Evolutionary conservation across 2,888 invertebrate genomes (phyloP), one percentile per base, ranked within the genome.

Genomic region (Isotomurus palustris): DNA sequence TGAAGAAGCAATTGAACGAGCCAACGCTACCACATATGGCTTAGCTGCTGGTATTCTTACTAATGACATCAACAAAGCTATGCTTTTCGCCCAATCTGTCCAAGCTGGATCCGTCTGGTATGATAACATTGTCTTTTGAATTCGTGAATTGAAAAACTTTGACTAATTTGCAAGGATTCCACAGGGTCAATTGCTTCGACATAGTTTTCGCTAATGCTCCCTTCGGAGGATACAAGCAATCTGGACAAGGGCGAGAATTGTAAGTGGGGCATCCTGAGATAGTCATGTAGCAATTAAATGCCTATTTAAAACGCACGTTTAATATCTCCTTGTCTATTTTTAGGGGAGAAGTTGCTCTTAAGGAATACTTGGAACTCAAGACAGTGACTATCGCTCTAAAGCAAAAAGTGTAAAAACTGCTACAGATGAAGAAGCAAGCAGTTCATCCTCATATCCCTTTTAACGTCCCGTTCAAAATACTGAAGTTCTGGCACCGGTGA

Each of bases 191-290:
- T 75, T 84, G 84, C 49, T 88, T 86, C 71, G 83, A 86, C 71
- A 81, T 82, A 49, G 79, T 85, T 2, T 75, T 80, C 12, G 78
- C 85, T 1, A 90, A 91, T 74, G 85, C 87, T 40, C 91, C 92
- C 14, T 92, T 92, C 74, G 92, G 92, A 53, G 92, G 92, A 40
- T 92, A 83, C 76, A 91, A 90, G 74, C 83, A 85, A 72, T 91
- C 91, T 27, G 92, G 92, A 50, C 82, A 87, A 70, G 92, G 91
- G 28, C 83, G 91, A 61, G 92, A 92, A 71, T 66, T 74, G 76
- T 77, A 74, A 73, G 75, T 72, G 51, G 29, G 40, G 25, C 17
- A 6, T 40, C 40, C 19, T 40, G 6, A 17, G 6, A 40, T 40
- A 6, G 8, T 17, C 40, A 40, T 17, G 6, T 14, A 14, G 10